Percentiles rank a stretch among this genome's conserved stretches.
Conservation (phyloP, 2,797 vertebrate genomes). For the Rhinophrynus dorsalis region DNA sequence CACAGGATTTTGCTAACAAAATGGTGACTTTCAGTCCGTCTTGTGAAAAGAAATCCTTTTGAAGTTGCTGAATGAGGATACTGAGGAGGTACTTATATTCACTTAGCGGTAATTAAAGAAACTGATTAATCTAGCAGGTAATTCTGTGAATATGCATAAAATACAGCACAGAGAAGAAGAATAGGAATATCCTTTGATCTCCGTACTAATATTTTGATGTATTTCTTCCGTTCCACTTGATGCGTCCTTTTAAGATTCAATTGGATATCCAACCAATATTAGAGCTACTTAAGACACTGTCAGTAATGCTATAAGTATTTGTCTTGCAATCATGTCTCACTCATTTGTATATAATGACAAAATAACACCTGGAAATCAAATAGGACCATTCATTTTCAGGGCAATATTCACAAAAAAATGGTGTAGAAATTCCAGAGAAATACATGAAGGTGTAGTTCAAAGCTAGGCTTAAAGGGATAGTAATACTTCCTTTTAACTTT, state of each 20-base stretch:
- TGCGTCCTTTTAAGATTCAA: slow-evolving; percentile 17
- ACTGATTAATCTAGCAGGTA: slow-evolving; percentile 22
- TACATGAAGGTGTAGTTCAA: too few relatives aligned
- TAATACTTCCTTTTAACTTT: too few relatives aligned
- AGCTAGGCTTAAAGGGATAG: too few relatives aligned
- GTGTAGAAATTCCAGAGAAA: too few relatives aligned
- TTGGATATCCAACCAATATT: neutral
- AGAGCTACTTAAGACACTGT: slow-evolving; percentile 18
- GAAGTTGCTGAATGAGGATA: neutral
- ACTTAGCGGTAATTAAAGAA: slow-evolving; percentile 10
- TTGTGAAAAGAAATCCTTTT: neutral
- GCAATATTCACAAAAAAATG: too few relatives aligned
- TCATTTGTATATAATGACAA: neutral
- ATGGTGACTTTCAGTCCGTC: neutral
- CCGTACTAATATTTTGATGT: neutral
- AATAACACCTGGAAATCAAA: too few relatives aligned
- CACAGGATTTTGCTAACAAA: neutral
- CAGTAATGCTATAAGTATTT: slow-evolving; percentile 12
- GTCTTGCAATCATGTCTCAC: neutral
- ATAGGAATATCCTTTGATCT: slow-evolving; percentile 14
- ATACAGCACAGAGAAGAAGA: neutral
- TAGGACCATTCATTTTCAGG: too few relatives aligned
- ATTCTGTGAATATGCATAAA: slow-evolving; percentile 3
- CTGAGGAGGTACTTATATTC: slow-evolving; percentile 4
- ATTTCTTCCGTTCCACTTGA: slow-evolving; percentile 1